Base-by-base conservation (phyloP, 2,888 invertebrate genomes). In the Gibbula magus region DNA sequence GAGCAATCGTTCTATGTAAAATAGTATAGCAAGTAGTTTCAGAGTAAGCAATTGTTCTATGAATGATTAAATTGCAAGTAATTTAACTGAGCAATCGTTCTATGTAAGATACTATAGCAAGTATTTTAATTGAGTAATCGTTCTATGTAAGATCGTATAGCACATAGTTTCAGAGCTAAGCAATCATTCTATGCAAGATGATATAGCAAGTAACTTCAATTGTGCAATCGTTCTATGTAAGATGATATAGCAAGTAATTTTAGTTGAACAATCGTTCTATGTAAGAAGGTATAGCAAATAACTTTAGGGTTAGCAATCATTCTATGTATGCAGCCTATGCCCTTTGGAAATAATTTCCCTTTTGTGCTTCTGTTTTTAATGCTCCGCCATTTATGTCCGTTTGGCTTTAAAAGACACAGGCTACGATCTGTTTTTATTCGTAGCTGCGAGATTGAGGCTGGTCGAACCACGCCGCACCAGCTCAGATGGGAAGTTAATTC, bases 401-500 rank as follows among this genome's bases (percentile, higher is more conserved):
- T 35, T 18, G 20, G 70, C 70, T 35, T 35, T 39, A 70, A 70
- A 70, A 70, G 70, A 70, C 70, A 20, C 35, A 20, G n/a, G 35
- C 39, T 10, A 35, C 16, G 70, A 35, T 70, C 32, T 20, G 70
- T 70, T 70, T 70, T 67, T 67, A 29, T 67, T 67, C 32, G 56
- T 56, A 56, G 61, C 54, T 4, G 61, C 13, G 39, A 35, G 70
- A 70, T 39, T 35, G 70, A 10, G 25, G 20, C 70, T 39, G 8
- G 20, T n/a, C 29, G 39, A n/a, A 32, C 35, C 29, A n/a, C 35
- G 70, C 16, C 29, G 39, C 70, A 16, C 18, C 10, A 35, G 20
- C 39, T 70, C 35, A n/a, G 70, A 70, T 70, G 75, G 75, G 76
- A 39, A 70, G 76, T 70, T 79, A 79, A 76, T 76, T 79, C 79